Percentiles rank a stretch among this genome's conserved stretches.
phyloP scores from a whole-genome alignment of 35 echinoderm and acorn worm genomes.

The Heliocidaris tuberculata region DNA sequence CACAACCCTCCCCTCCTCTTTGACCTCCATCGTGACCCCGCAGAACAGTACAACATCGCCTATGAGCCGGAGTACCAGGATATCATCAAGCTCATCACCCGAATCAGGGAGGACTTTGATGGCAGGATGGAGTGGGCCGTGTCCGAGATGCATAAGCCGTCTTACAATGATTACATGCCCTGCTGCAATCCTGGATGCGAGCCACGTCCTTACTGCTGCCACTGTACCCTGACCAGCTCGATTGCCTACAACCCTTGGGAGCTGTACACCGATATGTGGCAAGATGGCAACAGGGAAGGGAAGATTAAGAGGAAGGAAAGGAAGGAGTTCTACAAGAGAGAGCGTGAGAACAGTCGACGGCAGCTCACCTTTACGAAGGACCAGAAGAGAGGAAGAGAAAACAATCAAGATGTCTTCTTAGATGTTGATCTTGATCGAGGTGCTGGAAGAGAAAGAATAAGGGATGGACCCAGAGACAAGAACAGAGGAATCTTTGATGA shows the following conservation, averaged over 20 bases:
- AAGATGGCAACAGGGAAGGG: not conserved
- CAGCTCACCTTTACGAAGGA: not conserved
- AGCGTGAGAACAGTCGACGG: not conserved
- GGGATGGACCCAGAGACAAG: not conserved
- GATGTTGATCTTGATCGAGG: conserved; percentile 14
- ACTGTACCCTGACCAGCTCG: conserved; percentile 41
- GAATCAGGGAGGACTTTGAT: conserved; percentile 70
- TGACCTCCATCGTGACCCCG: conserved; percentile 68
- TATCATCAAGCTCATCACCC: conserved; percentile 53
- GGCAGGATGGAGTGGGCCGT: conserved; percentile 63
- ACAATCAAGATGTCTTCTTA: not conserved
- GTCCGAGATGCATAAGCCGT: conserved; percentile 50
- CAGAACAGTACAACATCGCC: conserved; percentile 70
- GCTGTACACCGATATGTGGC: conserved; percentile 29
- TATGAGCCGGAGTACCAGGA: conserved; percentile 56
- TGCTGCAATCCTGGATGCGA: conserved; percentile 78
- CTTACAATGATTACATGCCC: conserved; percentile 52
- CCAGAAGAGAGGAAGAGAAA: conserved; percentile 5
- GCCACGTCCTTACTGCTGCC: conserved; percentile 77
- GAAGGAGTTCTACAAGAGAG: not conserved
- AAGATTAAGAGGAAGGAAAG: conserved; percentile 21
- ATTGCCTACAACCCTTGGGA: conserved; percentile 26
- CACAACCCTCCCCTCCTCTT: conserved; percentile 73
- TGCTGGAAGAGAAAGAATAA: not conserved
- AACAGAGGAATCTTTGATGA: not conserved